Conservation (phyloP, 1,140 invertebrate genomes). For the Neuroterus valhalla region DNA sequence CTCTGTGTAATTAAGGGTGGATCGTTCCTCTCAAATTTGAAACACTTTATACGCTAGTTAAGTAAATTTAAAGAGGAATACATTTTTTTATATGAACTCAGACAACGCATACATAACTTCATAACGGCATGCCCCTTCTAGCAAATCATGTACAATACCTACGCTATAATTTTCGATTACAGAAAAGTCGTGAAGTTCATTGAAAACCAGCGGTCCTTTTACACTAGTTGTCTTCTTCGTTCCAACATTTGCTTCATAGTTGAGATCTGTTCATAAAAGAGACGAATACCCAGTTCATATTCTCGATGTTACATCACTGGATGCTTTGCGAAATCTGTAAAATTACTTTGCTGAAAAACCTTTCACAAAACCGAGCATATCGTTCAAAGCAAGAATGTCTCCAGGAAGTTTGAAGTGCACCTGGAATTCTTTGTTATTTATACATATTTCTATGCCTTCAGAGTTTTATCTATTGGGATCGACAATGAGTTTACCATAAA, state of each 20-base stretch:
- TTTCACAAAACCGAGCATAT: constrained; percentile 50
- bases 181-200: constrained; percentile 41
- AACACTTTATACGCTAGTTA: neutral
- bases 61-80: constrained; percentile 38
- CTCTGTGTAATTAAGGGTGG: constrained; percentile 21
- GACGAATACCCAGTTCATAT: constrained; percentile 37
- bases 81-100: constrained; percentile 36
- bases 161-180: constrained; percentile 42
- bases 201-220: constrained; percentile 28
- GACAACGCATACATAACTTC: constrained; percentile 6
- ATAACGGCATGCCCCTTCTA: constrained; percentile 43
- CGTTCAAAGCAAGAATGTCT: constrained; percentile 46
- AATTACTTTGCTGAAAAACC: constrained; percentile 46
- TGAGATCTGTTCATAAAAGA: constrained; percentile 32
- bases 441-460: constrained; percentile 42
- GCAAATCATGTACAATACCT: constrained; percentile 50
- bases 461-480: constrained; percentile 28
- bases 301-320: constrained; percentile 33
- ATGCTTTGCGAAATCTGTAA: constrained; percentile 43
- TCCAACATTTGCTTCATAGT: constrained; percentile 32
- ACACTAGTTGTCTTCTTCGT: constrained; percentile 33
- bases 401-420: constrained; percentile 53
- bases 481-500: constrained; percentile 46
- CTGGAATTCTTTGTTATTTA: constrained; percentile 36
- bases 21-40: constrained; percentile 35